These are phyloP conservation scores for Campoplex nolae DNA, from an alignment of 2,888 invertebrate genomes.

Conservation along the genomic window DNA sequence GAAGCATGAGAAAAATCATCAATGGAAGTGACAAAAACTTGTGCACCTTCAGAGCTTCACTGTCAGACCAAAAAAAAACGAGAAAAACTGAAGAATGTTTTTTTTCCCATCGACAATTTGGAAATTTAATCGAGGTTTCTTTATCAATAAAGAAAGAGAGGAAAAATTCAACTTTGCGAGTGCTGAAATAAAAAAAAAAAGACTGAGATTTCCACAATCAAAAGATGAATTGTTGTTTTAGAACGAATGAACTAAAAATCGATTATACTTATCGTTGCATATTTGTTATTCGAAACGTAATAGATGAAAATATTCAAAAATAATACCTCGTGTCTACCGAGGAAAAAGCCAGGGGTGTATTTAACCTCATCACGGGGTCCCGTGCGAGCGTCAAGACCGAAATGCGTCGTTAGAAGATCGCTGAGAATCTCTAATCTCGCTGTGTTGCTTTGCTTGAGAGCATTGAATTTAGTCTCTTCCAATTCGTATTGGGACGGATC, in stretches of 20 bases:
- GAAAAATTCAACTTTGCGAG: no score
- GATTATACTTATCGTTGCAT: background rate
- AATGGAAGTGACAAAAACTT: no score
- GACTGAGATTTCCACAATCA: no score
- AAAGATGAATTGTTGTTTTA: background rate
- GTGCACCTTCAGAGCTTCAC: no score
- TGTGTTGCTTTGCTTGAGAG: constrained; percentile 88
- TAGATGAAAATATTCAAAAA: background rate
- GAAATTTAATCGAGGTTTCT: no score
- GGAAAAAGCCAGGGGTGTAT: constrained; percentile 90
- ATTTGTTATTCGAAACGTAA: background rate
- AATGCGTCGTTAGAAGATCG: constrained; percentile 90
- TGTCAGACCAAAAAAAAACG: no score
- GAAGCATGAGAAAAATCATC: no score
- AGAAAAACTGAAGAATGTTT: no score
- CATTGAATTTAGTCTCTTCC: constrained; percentile 87
- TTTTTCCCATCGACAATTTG: no score
- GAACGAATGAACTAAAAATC: background rate
- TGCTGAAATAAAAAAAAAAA: no score
- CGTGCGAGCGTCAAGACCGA: constrained; percentile 88
- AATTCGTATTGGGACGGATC: constrained; percentile 89
- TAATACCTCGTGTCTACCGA: constrained; percentile 92
- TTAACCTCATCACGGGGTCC: constrained; percentile 75
- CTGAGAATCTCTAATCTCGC: constrained; percentile 92
- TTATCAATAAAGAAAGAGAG: no score